A percentile compares a stretch with the other conserved stretches of the same genome.
phyloP scores from a whole-genome alignment of 2,888 invertebrate species.

The Myopa tessellatipennis region DNA sequence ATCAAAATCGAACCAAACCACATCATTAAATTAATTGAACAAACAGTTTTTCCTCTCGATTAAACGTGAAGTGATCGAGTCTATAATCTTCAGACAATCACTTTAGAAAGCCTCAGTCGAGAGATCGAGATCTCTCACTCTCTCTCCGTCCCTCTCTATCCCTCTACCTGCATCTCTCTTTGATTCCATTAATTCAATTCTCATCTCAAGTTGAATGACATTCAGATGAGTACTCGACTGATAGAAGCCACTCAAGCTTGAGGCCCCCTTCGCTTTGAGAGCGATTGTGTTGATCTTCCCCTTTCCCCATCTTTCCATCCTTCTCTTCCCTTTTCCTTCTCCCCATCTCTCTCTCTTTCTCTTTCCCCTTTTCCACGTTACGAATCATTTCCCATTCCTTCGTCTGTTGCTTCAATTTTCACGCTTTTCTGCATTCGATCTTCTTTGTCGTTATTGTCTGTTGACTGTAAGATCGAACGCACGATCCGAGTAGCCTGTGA shows the following conservation, averaged over 20 bases:
- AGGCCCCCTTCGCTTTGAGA: too few species aligned
- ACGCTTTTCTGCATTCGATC: background rate
- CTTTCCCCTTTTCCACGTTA: background rate
- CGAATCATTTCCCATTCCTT: background rate
- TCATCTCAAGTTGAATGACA: conserved; percentile 38
- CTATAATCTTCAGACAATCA: background rate
- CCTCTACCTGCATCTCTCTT: background rate
- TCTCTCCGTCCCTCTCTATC: background rate
- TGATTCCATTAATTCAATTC: conserved; percentile 5
- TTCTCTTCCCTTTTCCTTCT: background rate
- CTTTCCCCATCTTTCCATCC: too few species aligned
- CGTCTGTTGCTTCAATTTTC: background rate
- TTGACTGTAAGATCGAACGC: background rate
- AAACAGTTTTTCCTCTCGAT: conserved; percentile 2
- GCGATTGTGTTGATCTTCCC: too few species aligned
- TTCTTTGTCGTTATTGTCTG: background rate
- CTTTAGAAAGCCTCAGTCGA: too few species aligned
- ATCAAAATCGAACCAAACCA: background rate
- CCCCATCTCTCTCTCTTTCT: background rate
- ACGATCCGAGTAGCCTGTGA: background rate
- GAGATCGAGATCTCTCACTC: background rate
- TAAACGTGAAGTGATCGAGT: background rate
- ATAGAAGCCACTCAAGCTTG: too few species aligned
- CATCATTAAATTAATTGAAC: background rate
- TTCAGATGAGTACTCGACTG: conserved; percentile 22